Base-by-base conservation (phyloP, 2,797 vertebrate genomes). In the Cirrhinus molitorella region DNA sequence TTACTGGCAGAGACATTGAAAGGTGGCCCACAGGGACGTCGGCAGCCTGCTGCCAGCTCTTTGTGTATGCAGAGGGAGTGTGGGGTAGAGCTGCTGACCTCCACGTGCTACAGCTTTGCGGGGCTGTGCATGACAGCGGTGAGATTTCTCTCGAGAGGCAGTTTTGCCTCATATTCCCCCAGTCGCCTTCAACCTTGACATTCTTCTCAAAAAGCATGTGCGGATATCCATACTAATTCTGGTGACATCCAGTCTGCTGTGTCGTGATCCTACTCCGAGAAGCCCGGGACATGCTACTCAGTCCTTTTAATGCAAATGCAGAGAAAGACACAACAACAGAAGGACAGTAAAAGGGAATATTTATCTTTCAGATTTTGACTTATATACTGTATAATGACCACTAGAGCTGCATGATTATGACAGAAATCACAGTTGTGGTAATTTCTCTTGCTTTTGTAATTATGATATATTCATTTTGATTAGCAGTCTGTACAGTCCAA, bases 181-280 rank as follows among this genome's bases (percentile, higher is more conserved):
- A 71, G 71, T 80, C 17, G 79, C 81, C 76, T 75, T 87, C 88
- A 89, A 85, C 87, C 85, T 84, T 88, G 87, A 88, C 86, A 89
- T 80, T 79, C 75, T 73, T 88, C 21, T 72, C 66, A 79, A 83
- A 81, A 85, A 82, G 81, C 70, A 63, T 49, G 83, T 47, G 72
- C 71, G 79, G 85, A 80, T 85, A 77, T 82, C 85, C 88, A 88
- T 86, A 80, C 88, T 85, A 86, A 89, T 89, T 85, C 28, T 21
- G 21, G 78, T 76, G 73, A 78, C 80, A 73, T 37, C 57, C 85
- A 78, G 66, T 80, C 53, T 73, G 31, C 82, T 79, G 53, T 82
- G 82, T 55, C 51, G 67, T 37, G 71, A 71, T 77, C 55, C 82
- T 68, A 23, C 65, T 86, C 25, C 16, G 66, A 83, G 83, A 47